phyloP scores from a whole-genome alignment of 2,113 vertebrate species.

The Nettapus auritus region DNA sequence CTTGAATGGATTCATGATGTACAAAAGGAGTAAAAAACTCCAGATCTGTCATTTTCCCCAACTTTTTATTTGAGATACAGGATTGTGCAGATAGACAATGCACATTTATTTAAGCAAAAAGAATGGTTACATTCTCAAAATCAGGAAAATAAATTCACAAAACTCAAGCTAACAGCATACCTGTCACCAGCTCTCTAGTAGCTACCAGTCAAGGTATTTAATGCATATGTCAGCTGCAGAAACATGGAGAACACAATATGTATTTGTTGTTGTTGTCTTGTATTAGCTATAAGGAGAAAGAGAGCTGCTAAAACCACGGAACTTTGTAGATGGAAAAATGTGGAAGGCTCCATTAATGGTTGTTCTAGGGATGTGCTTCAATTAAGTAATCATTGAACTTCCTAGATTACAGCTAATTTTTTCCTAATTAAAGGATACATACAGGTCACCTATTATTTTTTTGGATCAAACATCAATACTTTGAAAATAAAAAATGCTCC shows the following conservation, averaged over 20 bases:
- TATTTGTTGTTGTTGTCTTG: neutral
- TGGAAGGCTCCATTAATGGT: neutral
- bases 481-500: neutral
- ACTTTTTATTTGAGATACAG: neutral
- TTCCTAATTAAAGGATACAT: neutral
- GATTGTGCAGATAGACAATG: neutral
- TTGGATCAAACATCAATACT: neutral
- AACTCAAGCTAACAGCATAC: neutral
- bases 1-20: neutral
- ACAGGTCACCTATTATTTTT: neutral
- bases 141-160: neutral
- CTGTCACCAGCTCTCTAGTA: neutral
- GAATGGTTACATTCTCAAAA: neutral
- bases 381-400: neutral
- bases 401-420: neutral
- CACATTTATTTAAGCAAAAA: neutral
- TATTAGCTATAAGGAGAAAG: neutral
- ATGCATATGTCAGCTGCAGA: neutral
- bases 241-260: neutral
- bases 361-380: neutral
- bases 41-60: neutral
- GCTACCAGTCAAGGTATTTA: neutral
- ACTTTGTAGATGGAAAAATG: neutral
- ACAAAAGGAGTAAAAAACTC: neutral
- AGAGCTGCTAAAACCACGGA: neutral